Conservation (phyloP, 2,888 invertebrate genomes). For the Epistrophe eligans region DNA sequence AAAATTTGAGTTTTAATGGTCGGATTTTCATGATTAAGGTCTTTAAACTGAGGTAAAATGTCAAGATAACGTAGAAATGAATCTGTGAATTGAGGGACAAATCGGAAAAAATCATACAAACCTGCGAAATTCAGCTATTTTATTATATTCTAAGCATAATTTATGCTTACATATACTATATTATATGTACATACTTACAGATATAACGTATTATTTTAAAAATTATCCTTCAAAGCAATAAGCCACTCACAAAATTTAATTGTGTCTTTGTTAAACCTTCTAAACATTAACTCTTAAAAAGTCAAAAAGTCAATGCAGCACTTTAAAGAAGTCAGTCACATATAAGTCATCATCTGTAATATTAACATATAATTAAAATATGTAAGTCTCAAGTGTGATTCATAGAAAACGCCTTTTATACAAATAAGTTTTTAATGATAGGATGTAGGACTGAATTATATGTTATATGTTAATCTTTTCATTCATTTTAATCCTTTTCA, state of each 20-base stretch:
- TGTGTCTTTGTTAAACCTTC: not conserved
- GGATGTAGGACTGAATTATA: not conserved
- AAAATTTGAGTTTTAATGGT: too few species aligned
- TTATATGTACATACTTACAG: too few species aligned
- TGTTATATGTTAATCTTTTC: not conserved
- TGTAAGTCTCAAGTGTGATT: constrained; percentile 51
- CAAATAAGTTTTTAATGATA: not conserved
- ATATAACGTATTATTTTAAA: too few species aligned
- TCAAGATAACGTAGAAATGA: too few species aligned
- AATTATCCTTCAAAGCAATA: not conserved
- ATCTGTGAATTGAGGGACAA: too few species aligned
- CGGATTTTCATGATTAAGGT: too few species aligned
- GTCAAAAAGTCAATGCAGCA: constrained; percentile 8
- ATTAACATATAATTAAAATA: constrained; percentile 47
- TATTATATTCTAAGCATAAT: too few species aligned
- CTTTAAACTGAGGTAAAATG: too few species aligned
- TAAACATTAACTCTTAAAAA: not conserved
- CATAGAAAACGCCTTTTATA: constrained; percentile 4
- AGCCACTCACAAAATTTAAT: not conserved
- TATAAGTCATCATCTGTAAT: not conserved
- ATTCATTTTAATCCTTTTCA: constrained; percentile 21
- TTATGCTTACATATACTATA: too few species aligned
- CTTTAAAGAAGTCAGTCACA: not conserved
- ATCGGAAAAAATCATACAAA: too few species aligned
- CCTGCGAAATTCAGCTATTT: too few species aligned